Base-by-base conservation (phyloP, 2,113 vertebrate genomes). In the Ranitomeya imitator region DNA sequence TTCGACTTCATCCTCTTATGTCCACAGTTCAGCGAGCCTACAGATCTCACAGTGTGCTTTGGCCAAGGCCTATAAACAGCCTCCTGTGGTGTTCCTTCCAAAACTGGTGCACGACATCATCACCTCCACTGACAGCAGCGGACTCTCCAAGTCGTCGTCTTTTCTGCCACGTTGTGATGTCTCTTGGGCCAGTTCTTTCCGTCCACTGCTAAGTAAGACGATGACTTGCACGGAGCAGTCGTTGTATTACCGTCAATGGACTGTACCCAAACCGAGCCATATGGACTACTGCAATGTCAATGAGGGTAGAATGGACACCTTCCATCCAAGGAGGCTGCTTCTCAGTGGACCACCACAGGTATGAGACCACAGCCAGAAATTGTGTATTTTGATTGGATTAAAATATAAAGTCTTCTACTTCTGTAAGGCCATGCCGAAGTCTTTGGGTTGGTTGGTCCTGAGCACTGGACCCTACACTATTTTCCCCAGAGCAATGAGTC, bases 211-310 rank as follows among this genome's bases (percentile, higher is more conserved):
- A 92, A 98, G 96, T 91, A 99, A 98, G 91, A 97, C 97, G 92
- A 99, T 99, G 98, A 99, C 98, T 0, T 97, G 96, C 91, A 99
- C 98, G 0, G 98, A 99, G 90, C 98, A 99, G 94, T 99, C 98
- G 0, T 95, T 99, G 0, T 99, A 99, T 90, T 99, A 99, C 90
- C 97, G 98, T 45, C 98, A 99, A 71, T 99, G 98, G 98, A 99
- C 97, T 0, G 93, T 96, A 12, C 97, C 98, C 55, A 95, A 95
- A 86, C 95, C 97, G 37, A 92, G 94, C 91, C 98, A 99, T 92
- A 98, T 99, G 97, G 98, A 99, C 94, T 96, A 97, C 79, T 96
- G 92, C 92, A 98, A 97, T 89, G 95, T 95, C 26, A 93, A 95
- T 0, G 97, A 98, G 91, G 97, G 96, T 88, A 95, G 95, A 16